Conservation (phyloP, 1,140 invertebrate genomes). For the Zaprionus taronus region DNA sequence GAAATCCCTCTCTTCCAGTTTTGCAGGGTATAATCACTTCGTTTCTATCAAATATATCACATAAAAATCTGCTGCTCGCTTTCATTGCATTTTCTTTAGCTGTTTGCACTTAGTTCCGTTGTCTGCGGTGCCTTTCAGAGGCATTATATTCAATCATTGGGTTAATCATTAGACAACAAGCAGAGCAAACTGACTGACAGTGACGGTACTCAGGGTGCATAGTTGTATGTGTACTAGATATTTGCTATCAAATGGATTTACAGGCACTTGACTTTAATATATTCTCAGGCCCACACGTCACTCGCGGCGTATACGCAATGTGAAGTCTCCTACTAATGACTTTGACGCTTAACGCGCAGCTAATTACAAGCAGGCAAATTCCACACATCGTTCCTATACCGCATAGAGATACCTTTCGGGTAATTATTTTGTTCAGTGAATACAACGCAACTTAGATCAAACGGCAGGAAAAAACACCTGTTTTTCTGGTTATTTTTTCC, state of each 20-base stretch:
- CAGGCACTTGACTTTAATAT: slow-evolving; percentile 16
- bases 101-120: slow-evolving; percentile 47
- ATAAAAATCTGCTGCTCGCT: not conserved
- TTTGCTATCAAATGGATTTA: slow-evolving; percentile 25
- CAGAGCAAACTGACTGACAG: slow-evolving; percentile 25
- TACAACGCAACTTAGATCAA: slow-evolving; percentile 43
- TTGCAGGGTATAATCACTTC: slow-evolving; percentile 38
- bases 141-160: slow-evolving; percentile 71
- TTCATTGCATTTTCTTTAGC: slow-evolving; percentile 52
- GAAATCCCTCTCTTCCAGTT: not conserved
- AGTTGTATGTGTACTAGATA: not conserved
- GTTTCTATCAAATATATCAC: slow-evolving; percentile 10
- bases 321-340: slow-evolving; percentile 46
- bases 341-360: slow-evolving; percentile 23
- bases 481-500: slow-evolving; percentile 40
- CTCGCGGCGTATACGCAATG: slow-evolving; percentile 15
- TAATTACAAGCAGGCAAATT: slow-evolving; percentile 54
- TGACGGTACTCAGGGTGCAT: not conserved
- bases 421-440: slow-evolving; percentile 81
- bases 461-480: slow-evolving; percentile 49
- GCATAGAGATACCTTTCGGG: slow-evolving; percentile 46
- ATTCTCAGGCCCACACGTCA: slow-evolving; percentile 3
- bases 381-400: slow-evolving; percentile 29
- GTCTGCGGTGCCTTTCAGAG: slow-evolving; percentile 52
- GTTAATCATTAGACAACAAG: slow-evolving; percentile 68